phyloP scores from a whole-genome alignment of 2,888 invertebrate genomes.

The Drosophila lacicola region DNA sequence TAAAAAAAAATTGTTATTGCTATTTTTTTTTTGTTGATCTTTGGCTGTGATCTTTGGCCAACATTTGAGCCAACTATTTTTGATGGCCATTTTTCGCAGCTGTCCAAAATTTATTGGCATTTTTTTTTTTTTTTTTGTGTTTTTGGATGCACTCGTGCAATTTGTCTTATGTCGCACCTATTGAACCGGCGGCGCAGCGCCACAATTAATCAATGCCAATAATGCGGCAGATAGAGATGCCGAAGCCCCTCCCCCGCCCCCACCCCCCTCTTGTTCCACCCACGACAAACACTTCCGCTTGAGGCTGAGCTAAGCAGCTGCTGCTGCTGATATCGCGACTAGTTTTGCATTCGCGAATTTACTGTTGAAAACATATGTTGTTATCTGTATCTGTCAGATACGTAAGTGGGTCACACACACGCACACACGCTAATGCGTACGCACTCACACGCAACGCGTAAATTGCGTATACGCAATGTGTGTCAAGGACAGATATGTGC shows the following conservation, averaged over 20 bases:
- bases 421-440: conserved; percentile 51
- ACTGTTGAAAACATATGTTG: conserved; percentile 61
- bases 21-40: background rate
- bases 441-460: conserved; percentile 65
- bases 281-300: too few relatives aligned
- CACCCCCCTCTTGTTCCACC: too few relatives aligned
- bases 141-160: conserved; percentile 26
- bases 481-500: conserved; percentile 84
- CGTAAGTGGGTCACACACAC: conserved; percentile 70
- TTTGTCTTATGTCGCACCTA: conserved; percentile 58
- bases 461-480: conserved; percentile 80
- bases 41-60: conserved; percentile 14
- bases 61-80: conserved; percentile 34
- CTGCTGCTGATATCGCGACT: conserved; percentile 44
- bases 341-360: conserved; percentile 31
- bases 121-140: background rate
- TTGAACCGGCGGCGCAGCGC: conserved; percentile 50
- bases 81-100: conserved; percentile 17
- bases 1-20: too few relatives aligned
- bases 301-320: background rate
- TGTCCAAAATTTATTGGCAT: conserved; percentile 21
- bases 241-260: background rate
- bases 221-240: conserved; percentile 49
- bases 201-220: conserved; percentile 58
- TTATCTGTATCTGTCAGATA: conserved; percentile 69